phyloP scores from a whole-genome alignment of 2,113 vertebrate species.

The Marcusenius ussheri region DNA sequence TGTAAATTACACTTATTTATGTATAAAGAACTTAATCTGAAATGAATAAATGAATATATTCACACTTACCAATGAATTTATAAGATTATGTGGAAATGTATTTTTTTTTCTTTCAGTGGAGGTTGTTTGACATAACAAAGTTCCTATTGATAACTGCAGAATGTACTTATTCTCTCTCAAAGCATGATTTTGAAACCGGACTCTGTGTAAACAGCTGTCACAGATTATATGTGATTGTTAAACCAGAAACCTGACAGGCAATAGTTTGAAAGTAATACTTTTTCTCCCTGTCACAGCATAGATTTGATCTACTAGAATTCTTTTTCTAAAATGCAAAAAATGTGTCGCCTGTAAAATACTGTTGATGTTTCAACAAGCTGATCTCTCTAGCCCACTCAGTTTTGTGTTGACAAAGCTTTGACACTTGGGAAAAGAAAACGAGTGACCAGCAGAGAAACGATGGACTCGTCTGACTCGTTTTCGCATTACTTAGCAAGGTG shows the following conservation, averaged over 20 bases:
- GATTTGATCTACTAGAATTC: background rate
- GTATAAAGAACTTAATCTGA: background rate
- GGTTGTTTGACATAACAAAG: background rate
- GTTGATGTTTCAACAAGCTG: background rate
- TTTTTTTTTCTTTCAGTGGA: background rate
- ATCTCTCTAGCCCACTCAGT: background rate
- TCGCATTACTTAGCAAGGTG: constrained; percentile 63
- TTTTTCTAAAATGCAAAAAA: background rate
- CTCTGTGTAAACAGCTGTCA: background rate
- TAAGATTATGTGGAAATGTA: background rate
- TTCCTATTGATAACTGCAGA: background rate
- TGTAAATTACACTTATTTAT: background rate
- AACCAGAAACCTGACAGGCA: background rate
- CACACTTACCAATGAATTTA: background rate
- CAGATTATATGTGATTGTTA: background rate
- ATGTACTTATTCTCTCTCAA: background rate
- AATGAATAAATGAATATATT: background rate
- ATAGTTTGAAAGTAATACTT: background rate
- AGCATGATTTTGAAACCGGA: background rate
- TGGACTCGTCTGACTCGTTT: constrained; percentile 53
- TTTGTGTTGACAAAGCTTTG: background rate
- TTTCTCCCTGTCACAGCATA: background rate
- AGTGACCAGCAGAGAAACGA: constrained; percentile 18
- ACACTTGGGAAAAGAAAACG: constrained; percentile 20
- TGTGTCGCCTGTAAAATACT: background rate